Base-by-base conservation (phyloP, 2,888 invertebrate species). In the Oligia strigilis region DNA sequence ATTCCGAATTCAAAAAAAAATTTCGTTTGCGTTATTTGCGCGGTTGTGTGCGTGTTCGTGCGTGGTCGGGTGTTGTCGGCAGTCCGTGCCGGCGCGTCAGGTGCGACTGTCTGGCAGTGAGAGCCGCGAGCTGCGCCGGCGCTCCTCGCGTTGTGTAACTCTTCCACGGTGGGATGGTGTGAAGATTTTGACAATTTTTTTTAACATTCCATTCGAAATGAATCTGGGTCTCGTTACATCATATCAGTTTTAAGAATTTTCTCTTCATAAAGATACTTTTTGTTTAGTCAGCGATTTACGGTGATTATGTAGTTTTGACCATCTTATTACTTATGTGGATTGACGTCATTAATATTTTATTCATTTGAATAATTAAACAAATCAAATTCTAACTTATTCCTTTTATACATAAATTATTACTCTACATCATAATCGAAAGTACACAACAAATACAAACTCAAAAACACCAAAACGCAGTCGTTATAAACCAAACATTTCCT, bases 41-140 rank as follows among this genome's bases (percentile, higher is more conserved):
- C 73, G 67, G 77, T 62, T 43, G 64, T 72, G 74, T 80, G 84
- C 72, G 71, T 80, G 62, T 83, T 87, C 85, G 87, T 88, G 87
- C 80, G 81, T 82, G 78, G 72, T 88, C 80, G 75, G 78, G 71
- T 84, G 89, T 72, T 80, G 90, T 89, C 90, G 91, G 91, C 87
- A 89, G 70, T 85, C 79, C 82, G 82, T 76, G 90, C 86, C 90
- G 92, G 91, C 91, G 93, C 92, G 94, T 94, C 92, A 91, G 92
- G 92, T 94, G 95, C 93, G 92, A 96, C 96, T 96, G 93, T 62
- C 85, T 84, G 72, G 64, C 55, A 65, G 87, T 72, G 83, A 84
- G 84, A 85, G 77, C 78, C 76, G 60, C 65, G 77, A 70, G 85
- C 81, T 84, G 81, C 74, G 84, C 86, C 78, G 81, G 88, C 87